phyloP scores from a whole-genome alignment of 2,113 vertebrate genomes.

The Apodemus sylvaticus region DNA sequence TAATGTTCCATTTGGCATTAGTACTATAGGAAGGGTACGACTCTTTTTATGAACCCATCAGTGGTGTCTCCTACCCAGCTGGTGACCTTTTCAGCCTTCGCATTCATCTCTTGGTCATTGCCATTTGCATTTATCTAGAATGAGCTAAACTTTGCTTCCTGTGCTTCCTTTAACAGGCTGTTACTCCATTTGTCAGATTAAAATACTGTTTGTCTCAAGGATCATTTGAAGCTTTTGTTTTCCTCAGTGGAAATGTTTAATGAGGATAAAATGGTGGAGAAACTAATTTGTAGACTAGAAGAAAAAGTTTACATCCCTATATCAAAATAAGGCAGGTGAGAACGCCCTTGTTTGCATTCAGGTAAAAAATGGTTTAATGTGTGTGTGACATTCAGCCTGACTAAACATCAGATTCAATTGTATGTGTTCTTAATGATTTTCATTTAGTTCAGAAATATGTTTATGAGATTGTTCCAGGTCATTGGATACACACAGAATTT shows the following conservation, averaged over 20 bases:
- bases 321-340: conserved; percentile 39
- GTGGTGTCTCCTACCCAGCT: rapidly evolving
- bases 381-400: not conserved
- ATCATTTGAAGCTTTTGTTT: conserved; percentile 14
- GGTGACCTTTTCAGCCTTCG: not conserved
- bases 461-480: not conserved
- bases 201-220: not conserved
- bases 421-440: not conserved
- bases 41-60: not conserved
- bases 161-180: not conserved
- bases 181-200: not conserved
- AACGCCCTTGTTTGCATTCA: not conserved
- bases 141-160: not conserved
- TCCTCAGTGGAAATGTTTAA: not conserved
- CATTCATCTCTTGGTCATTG: conserved; percentile 34
- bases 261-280: not conserved
- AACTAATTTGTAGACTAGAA: not conserved
- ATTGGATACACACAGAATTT: not conserved
- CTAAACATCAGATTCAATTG: not conserved
- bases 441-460: not conserved
- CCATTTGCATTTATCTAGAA: not conserved
- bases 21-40: not conserved
- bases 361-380: not conserved
- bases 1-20: not conserved
- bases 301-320: not conserved